Conservation (phyloP, 2,888 invertebrate genomes). For the Athalia rosae region DNA sequence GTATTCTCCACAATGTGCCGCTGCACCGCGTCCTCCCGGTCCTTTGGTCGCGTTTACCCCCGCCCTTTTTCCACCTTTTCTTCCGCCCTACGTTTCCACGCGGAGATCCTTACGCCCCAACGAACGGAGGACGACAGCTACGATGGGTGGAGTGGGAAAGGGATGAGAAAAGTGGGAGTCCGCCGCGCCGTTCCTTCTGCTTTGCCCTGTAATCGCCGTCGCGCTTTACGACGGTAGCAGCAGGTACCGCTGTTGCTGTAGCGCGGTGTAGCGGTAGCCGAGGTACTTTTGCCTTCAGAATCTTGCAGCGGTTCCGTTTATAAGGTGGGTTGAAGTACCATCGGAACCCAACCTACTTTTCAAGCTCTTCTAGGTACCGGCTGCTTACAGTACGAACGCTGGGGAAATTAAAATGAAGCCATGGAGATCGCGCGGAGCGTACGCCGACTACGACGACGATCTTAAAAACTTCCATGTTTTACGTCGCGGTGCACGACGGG, state of each 20-base stretch:
- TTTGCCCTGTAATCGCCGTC: slow-evolving; percentile 38
- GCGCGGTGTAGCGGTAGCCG: too few species aligned
- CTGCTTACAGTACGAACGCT: background rate
- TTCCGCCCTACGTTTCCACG: background rate
- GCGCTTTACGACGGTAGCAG: slow-evolving; percentile 43
- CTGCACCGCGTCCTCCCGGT: background rate
- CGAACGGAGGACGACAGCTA: background rate
- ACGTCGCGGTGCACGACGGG: slow-evolving; percentile 11
- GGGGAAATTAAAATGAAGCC: slow-evolving; percentile 39
- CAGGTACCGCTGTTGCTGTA: background rate
- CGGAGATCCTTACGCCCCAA: background rate
- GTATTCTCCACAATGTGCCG: slow-evolving; percentile 13
- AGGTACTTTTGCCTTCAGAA: slow-evolving; percentile 3
- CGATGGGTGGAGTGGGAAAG: background rate
- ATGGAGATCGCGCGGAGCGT: background rate
- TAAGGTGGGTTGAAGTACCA: background rate
- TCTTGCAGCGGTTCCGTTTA: slow-evolving; percentile 3
- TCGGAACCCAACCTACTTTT: slow-evolving; percentile 19
- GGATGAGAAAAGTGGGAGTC: background rate
- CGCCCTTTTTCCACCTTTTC: slow-evolving; percentile 1
- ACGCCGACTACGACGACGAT: background rate
- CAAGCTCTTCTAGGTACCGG: background rate
- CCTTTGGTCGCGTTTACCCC: background rate
- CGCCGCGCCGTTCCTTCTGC: slow-evolving; percentile 16
- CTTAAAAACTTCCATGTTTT: slow-evolving; percentile 36